Evolutionary conservation across 92 coral and sea anemone genomes (phyloP), one percentile per base, ranked within the genome.

Genomic region (Phenganax stokvisi): DNA sequence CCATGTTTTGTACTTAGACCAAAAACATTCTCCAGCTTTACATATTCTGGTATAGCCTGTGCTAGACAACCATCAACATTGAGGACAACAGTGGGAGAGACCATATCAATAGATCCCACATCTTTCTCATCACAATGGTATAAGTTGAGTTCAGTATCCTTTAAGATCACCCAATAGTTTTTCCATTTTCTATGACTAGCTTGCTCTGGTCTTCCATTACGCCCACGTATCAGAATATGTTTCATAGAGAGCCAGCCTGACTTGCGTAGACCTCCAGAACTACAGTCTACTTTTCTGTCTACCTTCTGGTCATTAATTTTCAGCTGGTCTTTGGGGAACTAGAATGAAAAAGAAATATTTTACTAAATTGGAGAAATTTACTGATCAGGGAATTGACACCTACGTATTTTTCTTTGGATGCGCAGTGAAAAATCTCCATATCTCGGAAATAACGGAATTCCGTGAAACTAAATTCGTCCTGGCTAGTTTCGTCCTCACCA

Each of bases 41-140:
- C 92, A 80, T 92, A 92, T 87, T 96, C 99, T 10, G 99, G 99
- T 8, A 96, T 97, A 20, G 99, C 99, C 78, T 96, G 99, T 6
- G 97, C 97, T 56, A 96, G 81, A 56, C 99, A 92, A 13, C 97
- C 93, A 75, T 90, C 91, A n/a, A 96, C 87, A 86, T 96, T 90
- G 63, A 96, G 80, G 12, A 85, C 57, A 57, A 90, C 89, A 31
- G 83, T 89, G 11, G 99, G 91, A 56, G 90, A 89, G 74, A 92
- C 90, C 75, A 92, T 79, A 79, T 96, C 99, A 72, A 92, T 90
- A 44, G 99, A 88, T 51, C 97, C 91, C 54, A 96, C 97, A 56
- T 96, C 92, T 84, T 92, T 96, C 83, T 96, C 97, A 85, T 90
- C 92, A 70, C 99, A 96, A 51, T 89, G 92, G 81, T 92, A 89